Percentiles rank a stretch among this genome's conserved stretches.
Evolutionary conservation across 2,888 invertebrate genomes (phyloP).

Genomic region (Steinernema hermaphroditum): DNA sequence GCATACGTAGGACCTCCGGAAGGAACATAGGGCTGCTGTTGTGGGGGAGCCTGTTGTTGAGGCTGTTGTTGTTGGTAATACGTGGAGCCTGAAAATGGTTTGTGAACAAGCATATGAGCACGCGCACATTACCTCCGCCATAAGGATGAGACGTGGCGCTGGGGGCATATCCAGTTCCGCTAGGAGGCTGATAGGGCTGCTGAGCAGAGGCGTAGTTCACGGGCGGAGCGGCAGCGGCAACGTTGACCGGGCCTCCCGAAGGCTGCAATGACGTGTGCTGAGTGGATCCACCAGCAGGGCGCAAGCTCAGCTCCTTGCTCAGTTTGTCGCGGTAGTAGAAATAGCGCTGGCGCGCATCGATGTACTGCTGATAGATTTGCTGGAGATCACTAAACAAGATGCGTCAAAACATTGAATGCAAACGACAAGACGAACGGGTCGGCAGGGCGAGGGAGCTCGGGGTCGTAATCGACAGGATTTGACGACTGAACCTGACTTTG

Average conservation of each 20-base stretch:
- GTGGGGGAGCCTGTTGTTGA: not conserved
- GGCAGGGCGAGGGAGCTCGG: constrained; percentile 56
- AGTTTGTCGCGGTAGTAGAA: constrained; percentile 63
- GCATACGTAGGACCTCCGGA: not conserved
- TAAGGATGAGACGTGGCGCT: not conserved
- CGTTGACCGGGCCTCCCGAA: not conserved
- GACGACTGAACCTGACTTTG: constrained; percentile 19
- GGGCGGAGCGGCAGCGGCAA: constrained; percentile 6
- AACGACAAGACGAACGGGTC: constrained; percentile 53
- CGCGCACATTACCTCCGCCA: not conserved
- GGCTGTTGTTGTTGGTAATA: constrained; percentile 5
- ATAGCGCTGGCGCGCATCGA: constrained; percentile 59
- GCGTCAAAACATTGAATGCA: not conserved
- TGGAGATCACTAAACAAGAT: constrained; percentile 56
- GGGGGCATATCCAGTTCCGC: not conserved
- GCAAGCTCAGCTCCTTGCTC: constrained; percentile 54
- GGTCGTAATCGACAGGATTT: constrained; percentile 42
- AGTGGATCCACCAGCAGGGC: constrained; percentile 32
- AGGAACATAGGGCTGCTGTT: not conserved
- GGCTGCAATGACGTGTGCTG: not conserved
- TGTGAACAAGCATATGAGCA: too few species aligned
- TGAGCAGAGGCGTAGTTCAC: constrained; percentile 7
- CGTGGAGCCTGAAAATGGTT: not conserved
- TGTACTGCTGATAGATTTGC: constrained; percentile 62
- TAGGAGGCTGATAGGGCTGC: not conserved